These are phyloP conservation scores for Erannis defoliaria DNA, from an alignment of 2,888 invertebrate genomes.

Conservation along the genomic window DNA sequence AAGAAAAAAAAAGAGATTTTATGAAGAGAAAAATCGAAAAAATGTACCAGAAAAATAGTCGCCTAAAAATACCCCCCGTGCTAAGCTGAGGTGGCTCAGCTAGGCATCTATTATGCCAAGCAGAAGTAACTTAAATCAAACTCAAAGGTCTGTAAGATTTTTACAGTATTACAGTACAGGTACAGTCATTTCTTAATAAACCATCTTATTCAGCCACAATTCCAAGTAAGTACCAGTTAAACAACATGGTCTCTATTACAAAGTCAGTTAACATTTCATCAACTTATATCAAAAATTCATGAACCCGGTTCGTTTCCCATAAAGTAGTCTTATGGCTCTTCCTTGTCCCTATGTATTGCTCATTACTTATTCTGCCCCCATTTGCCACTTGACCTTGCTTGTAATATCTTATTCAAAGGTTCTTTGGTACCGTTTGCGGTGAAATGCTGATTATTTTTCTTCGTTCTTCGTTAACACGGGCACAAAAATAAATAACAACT, in stretches of 20 bases:
- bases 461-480: neutral
- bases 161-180: too few species aligned
- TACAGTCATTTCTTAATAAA: neutral
- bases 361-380: conserved; percentile 28
- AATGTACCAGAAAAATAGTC: too few species aligned
- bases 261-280: neutral
- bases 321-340: conserved; percentile 6
- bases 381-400: conserved; percentile 31
- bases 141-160: too few species aligned
- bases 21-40: too few species aligned
- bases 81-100: too few species aligned
- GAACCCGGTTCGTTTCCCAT: neutral
- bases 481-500: neutral
- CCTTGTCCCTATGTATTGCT: conserved; percentile 15
- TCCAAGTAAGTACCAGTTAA: neutral
- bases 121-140: too few species aligned
- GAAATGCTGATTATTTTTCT: conserved; percentile 5
- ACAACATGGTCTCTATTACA: too few species aligned
- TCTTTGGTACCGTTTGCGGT: conserved; percentile 1
- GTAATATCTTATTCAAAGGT: conserved; percentile 28
- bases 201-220: neutral
- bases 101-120: too few species aligned
- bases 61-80: too few species aligned
- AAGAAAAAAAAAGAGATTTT: too few species aligned
- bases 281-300: conserved; percentile 8